phyloP scores from a whole-genome alignment of 2,113 vertebrate genomes.

The Dicrurus megarhynchus region DNA sequence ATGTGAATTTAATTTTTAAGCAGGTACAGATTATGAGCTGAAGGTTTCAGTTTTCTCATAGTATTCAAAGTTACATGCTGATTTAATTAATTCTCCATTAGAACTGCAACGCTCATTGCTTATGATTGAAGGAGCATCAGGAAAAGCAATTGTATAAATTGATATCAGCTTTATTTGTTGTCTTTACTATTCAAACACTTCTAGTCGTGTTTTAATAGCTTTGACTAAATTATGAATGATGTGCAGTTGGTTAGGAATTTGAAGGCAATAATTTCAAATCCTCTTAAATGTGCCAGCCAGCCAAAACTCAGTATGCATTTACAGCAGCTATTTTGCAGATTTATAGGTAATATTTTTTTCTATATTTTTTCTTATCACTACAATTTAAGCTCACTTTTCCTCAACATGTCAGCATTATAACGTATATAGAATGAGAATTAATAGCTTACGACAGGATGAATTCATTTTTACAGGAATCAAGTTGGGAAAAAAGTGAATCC shows the following conservation, averaged over 20 bases:
- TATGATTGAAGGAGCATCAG: background rate
- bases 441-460: background rate
- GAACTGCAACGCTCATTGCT: background rate
- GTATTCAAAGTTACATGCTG: background rate
- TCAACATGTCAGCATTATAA: background rate
- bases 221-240: slow-evolving; percentile 26
- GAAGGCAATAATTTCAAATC: background rate
- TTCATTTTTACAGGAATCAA: background rate
- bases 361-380: background rate
- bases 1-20: background rate
- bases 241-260: slow-evolving; percentile 20
- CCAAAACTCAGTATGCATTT: background rate
- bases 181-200: slow-evolving; percentile 5
- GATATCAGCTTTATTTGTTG: slow-evolving; percentile 14
- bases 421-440: background rate
- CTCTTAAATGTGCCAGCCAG: background rate
- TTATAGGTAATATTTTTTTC: background rate
- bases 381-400: background rate
- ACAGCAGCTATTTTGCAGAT: slow-evolving; percentile 11
- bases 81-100: background rate
- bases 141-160: background rate
- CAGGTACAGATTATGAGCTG: background rate
- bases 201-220: background rate
- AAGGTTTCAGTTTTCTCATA: background rate
- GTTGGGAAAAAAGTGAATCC: background rate